Conservation (phyloP, 2,888 invertebrate genomes). For the Cheiracanthium punctorium region DNA sequence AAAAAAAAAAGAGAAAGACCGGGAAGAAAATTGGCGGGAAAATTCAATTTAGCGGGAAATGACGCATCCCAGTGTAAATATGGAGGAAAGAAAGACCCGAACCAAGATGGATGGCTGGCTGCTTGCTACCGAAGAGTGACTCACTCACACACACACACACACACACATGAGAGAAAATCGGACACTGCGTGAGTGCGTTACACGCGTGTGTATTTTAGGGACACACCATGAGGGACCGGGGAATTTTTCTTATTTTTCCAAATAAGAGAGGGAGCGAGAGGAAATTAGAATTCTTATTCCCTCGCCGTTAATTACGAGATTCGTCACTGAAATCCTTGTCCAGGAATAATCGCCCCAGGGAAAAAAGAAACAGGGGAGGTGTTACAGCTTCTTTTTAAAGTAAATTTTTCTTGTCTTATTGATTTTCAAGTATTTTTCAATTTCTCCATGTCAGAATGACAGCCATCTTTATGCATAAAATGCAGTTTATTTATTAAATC, state of each 20-base stretch:
- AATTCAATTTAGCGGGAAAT: constrained; percentile 61
- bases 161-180: constrained; percentile 19
- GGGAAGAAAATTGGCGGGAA: constrained; percentile 61
- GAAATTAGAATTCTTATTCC: neutral
- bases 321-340: neutral
- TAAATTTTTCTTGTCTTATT: neutral
- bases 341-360: neutral
- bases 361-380: neutral
- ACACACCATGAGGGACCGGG: neutral
- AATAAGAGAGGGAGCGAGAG: neutral
- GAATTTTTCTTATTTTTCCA: neutral
- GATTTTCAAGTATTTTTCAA: too few species aligned
- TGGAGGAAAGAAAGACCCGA: too few species aligned
- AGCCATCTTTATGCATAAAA: too few species aligned
- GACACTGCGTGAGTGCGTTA: too few species aligned
- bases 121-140: too few species aligned
- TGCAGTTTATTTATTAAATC: too few species aligned
- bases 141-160: too few species aligned
- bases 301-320: neutral
- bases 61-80: constrained; percentile 62
- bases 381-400: neutral
- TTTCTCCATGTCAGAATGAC: too few species aligned
- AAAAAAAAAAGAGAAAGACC: neutral
- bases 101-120: constrained; percentile 52
- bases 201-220: neutral